Conservation (phyloP, 2,888 invertebrate genomes). For the Morpho achilles region DNA sequence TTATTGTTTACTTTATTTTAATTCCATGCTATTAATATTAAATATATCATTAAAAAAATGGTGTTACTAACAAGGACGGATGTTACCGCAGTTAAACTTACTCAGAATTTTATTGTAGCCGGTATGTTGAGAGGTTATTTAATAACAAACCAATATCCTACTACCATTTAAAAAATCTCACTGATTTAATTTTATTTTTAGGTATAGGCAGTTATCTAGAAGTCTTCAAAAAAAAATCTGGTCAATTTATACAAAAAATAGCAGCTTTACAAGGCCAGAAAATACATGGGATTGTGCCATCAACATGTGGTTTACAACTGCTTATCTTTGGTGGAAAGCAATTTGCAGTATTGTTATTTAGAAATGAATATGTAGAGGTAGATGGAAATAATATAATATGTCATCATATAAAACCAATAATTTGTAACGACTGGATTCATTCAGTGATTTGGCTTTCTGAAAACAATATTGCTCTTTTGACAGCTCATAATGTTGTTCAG, state of each 20-base stretch:
- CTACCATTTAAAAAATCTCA: too few species aligned
- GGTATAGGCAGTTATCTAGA: constrained; percentile 75
- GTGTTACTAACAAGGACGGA: constrained; percentile 53
- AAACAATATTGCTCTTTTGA: constrained; percentile 74
- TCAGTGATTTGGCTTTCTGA: constrained; percentile 72
- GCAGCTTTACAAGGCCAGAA: constrained; percentile 67
- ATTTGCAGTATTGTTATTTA: constrained; percentile 46
- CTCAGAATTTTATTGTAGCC: constrained; percentile 56
- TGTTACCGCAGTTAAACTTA: constrained; percentile 73
- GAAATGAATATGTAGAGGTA: constrained; percentile 8
- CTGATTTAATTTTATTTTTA: constrained; percentile 35
- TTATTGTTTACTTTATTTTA: too few species aligned
- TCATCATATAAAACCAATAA: constrained; percentile 38
- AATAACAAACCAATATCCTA: too few species aligned
- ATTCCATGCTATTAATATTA: too few species aligned
- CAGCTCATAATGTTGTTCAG: constrained; percentile 83
- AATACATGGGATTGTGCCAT: constrained; percentile 76
- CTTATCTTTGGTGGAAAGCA: constrained; percentile 80
- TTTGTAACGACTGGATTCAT: constrained; percentile 83
- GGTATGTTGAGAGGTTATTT: constrained; percentile 45
- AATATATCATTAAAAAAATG: constrained; percentile 25
- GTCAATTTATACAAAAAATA: constrained; percentile 37
- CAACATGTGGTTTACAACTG: constrained; percentile 43
- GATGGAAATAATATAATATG: constrained; percentile 26
- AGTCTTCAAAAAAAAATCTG: constrained; percentile 43